Evolutionary conservation across 2,113 vertebrate species (phyloP), one percentile per base, ranked within the genome.

Genomic region (Sisor rabdophorus): DNA sequence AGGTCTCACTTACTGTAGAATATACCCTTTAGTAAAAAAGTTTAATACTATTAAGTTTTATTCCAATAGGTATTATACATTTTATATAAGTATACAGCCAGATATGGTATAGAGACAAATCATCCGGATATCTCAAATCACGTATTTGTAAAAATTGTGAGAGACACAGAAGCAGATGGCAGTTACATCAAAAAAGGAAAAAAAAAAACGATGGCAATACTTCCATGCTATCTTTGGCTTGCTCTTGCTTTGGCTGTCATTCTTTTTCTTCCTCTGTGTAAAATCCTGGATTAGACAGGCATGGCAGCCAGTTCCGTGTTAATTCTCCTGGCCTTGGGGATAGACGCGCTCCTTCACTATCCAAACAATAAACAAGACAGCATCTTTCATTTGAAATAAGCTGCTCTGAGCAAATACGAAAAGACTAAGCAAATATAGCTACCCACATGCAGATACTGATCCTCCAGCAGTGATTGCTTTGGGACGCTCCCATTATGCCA

Each of bases 311-410:
- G 73, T 76, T 79, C 61, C 79, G 63, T 84, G 80, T 80, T 82
- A 78, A 79, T 77, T 81, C 68, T 52, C 40, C 72, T 71, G 74
- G 72, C 69, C 67, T 72, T 22, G 55, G 73, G 80, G 78, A 84
- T 83, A 82, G 69, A 73, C 1, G 22, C 64, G 54, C 73, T 55
- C 36, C 68, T 76, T 24, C 70, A 11, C 77, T 58, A 83, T 75
- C 77, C 81, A 80, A 79, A 83, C 64, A 76, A 84, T 77, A 85
- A 81, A 85, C 80, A 86, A 78, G 69, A 77, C 60, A 80, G 50
- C 17, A 64, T 71, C 80, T 73, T 71, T 71, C 77, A 73, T 67
- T 71, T 30, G 59, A 73, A 76, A 82, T 70, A 71, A 64, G 64
- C 71, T 72, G 76, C 71, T 76, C 44, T 69, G 67, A 60, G 81